Base-by-base conservation (phyloP, 1,140 invertebrate species). In the Achroia grisella region DNA sequence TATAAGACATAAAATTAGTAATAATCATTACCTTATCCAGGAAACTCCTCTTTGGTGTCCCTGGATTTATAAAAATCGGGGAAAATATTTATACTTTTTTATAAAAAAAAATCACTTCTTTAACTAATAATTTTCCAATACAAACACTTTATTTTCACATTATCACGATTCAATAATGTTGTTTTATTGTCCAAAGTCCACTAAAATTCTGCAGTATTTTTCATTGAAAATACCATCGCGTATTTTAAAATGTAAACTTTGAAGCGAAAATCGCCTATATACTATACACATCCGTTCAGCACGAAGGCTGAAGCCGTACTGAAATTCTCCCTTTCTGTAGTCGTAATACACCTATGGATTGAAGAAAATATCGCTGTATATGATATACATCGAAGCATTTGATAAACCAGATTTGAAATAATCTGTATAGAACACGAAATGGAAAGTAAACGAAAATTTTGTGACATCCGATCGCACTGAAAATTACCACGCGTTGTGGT, bases 251-350 rank as follows among this genome's bases (percentile, higher is more conserved):
- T 48, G 39, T 41, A 71, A 77, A 77, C 66, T 77, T 74, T 63
- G 43, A 50, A 45, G 39, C 56, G 33, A 31, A 56, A 69, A 70
- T 67, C 56, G 62, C 62, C 60, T 56, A 37, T 35, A 30, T 45
- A 10, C 27, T 10, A 39, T 37, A 14, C n/a, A 65, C 69, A 48
- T 51, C 56, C 48, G 61, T 46, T 46, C 73, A 63, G 59, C 61
- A 10, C 48, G 45, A 69, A 58, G 47, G 71, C 71, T 58, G 49
- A 65, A 65, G 57, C 66, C 48, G 27, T 58, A 77, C 73, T 74
- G 64, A 67, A 63, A 48, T 14, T 35, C 11, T 35, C 14, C n/a
- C 14, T 35, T 14, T 9, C 39, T 41, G 52, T 45, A 34, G 36
- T 31, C 6, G 17, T 35, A 35, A 35, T 8, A 14, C 33, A 45